These are phyloP conservation scores for Nixonia krombeini DNA, from an alignment of 1,140 invertebrate genomes.

Conservation along the genomic window DNA sequence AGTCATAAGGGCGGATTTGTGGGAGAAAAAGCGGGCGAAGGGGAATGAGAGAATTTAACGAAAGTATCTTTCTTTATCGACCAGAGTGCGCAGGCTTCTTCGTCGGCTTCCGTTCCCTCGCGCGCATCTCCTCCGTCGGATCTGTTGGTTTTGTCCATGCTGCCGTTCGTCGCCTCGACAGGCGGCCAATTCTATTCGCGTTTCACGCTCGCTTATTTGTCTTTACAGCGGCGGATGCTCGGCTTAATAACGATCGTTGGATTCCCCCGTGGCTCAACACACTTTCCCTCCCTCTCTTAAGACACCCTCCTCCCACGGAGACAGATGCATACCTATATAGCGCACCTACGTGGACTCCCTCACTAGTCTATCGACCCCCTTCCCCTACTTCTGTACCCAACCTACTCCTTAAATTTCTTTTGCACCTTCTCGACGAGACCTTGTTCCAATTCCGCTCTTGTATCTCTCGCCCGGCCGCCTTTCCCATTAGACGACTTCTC, in stretches of 20 bases:
- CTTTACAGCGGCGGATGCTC: conserved; percentile 16
- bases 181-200: conserved; percentile 6
- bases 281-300: background rate
- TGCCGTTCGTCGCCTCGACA: conserved; percentile 1
- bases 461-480: too few relatives aligned
- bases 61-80: conserved; percentile 9
- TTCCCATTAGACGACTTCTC: too few relatives aligned
- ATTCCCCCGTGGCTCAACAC: background rate
- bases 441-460: too few relatives aligned
- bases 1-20: background rate
- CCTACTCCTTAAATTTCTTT: too few relatives aligned
- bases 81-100: background rate
- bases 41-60: conserved; percentile 4
- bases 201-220: conserved; percentile 20
- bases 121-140: background rate
- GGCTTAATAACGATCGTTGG: conserved; percentile 16
- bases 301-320: too few relatives aligned
- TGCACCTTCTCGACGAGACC: background rate
- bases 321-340: too few relatives aligned
- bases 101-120: background rate
- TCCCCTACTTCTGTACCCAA: too few relatives aligned
- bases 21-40: background rate
- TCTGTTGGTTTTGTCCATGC: background rate
- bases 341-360: too few relatives aligned
- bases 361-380: too few relatives aligned